Evolutionary conservation across 1,140 invertebrate genomes (phyloP), one percentile per base, ranked within the genome.

Genomic region (Triops cancriformis): DNA sequence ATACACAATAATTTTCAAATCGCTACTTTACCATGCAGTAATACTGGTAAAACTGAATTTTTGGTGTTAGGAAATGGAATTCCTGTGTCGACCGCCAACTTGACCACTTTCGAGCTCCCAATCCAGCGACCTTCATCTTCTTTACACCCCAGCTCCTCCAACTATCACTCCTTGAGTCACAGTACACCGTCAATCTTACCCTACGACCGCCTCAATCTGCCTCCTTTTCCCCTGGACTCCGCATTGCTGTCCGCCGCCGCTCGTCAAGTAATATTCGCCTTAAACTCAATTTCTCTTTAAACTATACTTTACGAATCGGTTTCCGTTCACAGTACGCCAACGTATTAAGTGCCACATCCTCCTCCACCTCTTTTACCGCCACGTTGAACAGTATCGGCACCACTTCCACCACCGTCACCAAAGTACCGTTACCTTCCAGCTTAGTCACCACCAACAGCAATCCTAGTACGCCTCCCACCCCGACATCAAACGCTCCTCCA

Each of bases 371-470:
- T 18, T 64, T 64, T 14, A 64, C 51, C n/a, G 51, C 51, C 51
- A 64, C 51, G 9, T 23, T 64, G 14, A 64, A 64, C 51, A 64
- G 76, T 78, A 75, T 79, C 79, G 42, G 74, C n/a, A 72, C 72
- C 45, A 77, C 75, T 72, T 79, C 79, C 72, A 81, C 83, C 80
- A 82, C 81, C 80, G 80, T 81, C 80, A 79, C 85, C 11, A 80
- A 80, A 73, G 81, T 83, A 28, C 82, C 85, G 10, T 82, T 84
- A 80, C 85, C 86, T 81, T 81, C 88, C 81, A 85, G 85, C 81
- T 83, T 86, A n/a, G 51, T 23, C 18, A 64, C 51, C 51, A 64
- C 51, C 51, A 64, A 64, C 51, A 64, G 51, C n/a, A 64, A 18
- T 23, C 51, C 51, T 5, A 64, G 7, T 23, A n/a, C 51, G 7